Base-by-base conservation (phyloP, 1,140 invertebrate species). In the Drosophila hydei region DNA sequence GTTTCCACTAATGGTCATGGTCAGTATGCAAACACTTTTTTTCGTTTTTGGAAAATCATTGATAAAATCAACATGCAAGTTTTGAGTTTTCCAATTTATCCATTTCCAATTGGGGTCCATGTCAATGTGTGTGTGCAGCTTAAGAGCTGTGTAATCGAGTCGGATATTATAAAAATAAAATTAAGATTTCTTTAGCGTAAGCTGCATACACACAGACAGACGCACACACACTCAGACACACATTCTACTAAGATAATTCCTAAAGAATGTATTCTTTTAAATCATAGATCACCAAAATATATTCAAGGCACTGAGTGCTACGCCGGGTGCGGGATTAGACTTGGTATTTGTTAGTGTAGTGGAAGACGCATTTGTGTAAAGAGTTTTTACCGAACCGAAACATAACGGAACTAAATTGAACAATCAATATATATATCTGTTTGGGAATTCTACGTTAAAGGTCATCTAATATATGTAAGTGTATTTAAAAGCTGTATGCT, bases 351-450 rank as follows among this genome's bases (percentile, higher is more conserved):
- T 55, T 30, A 48, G 63, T 75, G 62, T 59, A 40, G 42, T 56
- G 36, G 9, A 33, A 59, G 55, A 43, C 40, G 55, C 40, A 45
- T 14, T 55, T 47, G 50, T 72, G 59, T 63, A 19, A 16, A 30
- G 51, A 50, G 43, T 47, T 64, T 33, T 4, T 56, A 74, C 69
- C 80, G 77, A 85, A 72, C 74, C 81, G 77, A 85, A 80, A 74
- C 58, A 68, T 48, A 79, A 64, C 70, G 27, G 38, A 87, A 87
- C 77, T 80, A 67, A 85, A 80, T 65, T 71, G 48, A 77, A 36
- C 70, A 72, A 33, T 33, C 30, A 33, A 33, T 33, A 60, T 40
- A 60, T 40, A 18, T 60, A 54, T 59, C 68, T 50, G 65, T 50
- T 65, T 21, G 23, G 45, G 71, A 58, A 6, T 50, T 69, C 56